Evolutionary conservation across 23 tunicate genomes (phyloP).

Genomic region (Halocynthia roretzi): DNA sequence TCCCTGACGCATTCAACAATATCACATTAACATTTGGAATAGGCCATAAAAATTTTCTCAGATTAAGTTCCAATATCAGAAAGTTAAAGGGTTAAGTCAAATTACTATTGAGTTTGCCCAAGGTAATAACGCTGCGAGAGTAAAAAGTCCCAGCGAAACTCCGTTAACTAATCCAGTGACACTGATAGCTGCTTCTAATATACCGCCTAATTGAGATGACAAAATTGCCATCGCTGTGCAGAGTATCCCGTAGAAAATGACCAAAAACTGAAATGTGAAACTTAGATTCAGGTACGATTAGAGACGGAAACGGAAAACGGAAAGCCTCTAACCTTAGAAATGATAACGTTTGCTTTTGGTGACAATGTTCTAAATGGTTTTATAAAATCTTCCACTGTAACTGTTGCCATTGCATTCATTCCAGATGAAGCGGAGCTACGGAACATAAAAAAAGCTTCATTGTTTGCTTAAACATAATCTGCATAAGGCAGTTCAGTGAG

Average conservation of each 20-base stretch:
- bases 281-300: neutral
- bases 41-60: neutral
- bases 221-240: conserved; percentile 21
- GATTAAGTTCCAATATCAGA: neutral
- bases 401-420: conserved; percentile 65
- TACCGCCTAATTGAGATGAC: conserved; percentile 12
- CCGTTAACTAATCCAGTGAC: conserved; percentile 43
- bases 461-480: too few species aligned
- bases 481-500: too few species aligned
- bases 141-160: conserved; percentile 38
- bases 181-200: conserved; percentile 18
- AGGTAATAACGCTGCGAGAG: conserved; percentile 45
- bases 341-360: conserved; percentile 4
- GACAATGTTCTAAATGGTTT: conserved; percentile 30
- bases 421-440: conserved; percentile 65
- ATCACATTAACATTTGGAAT: too few species aligned
- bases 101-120: conserved; percentile 34
- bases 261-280: conserved; percentile 11
- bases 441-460: too few species aligned
- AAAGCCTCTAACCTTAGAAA: conserved; percentile 22
- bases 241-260: conserved; percentile 7
- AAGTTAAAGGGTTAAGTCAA: neutral
- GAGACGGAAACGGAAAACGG: too few species aligned
- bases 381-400: conserved; percentile 56
- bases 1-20: conserved; percentile 16